Percentiles rank a stretch among this genome's conserved stretches.
phyloP scores from a whole-genome alignment of 2,888 invertebrate genomes.

The Synanthedon tipuliformis region DNA sequence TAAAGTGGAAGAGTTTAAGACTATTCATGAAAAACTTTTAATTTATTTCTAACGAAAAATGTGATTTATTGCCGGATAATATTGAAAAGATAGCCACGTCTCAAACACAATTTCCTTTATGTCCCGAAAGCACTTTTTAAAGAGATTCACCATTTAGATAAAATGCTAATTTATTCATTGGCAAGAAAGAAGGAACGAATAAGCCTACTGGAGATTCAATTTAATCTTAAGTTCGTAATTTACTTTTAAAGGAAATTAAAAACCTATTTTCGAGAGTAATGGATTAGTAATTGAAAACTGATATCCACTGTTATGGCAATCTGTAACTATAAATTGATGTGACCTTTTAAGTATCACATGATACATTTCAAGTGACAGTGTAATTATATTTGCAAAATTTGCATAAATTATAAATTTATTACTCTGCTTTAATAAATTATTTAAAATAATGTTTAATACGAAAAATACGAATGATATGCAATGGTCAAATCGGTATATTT shows the following conservation, averaged over 20 bases:
- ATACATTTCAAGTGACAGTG: too few relatives aligned
- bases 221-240: constrained; percentile 47
- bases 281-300: not conserved
- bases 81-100: constrained; percentile 23
- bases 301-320: not conserved
- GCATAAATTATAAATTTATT: too few relatives aligned
- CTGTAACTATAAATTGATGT: not conserved
- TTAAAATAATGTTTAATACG: too few relatives aligned
- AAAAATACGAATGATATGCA: too few relatives aligned
- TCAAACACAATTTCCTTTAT: constrained; percentile 33
- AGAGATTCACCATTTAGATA: constrained; percentile 58
- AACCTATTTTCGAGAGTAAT: constrained; percentile 22
- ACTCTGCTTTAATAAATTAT: too few relatives aligned
- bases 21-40: not conserved
- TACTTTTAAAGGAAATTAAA: constrained; percentile 49
- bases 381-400: too few relatives aligned
- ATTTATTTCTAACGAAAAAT: not conserved
- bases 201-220: constrained; percentile 48
- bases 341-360: not conserved
- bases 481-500: too few relatives aligned
- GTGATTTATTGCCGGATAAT: constrained; percentile 24
- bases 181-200: constrained; percentile 43
- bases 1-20: too few relatives aligned
- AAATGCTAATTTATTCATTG: constrained; percentile 67
- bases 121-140: constrained; percentile 51